These are phyloP conservation scores for Zenarchopterus dispar DNA, from an alignment of 2,797 vertebrate species.

Conservation along the genomic window DNA sequence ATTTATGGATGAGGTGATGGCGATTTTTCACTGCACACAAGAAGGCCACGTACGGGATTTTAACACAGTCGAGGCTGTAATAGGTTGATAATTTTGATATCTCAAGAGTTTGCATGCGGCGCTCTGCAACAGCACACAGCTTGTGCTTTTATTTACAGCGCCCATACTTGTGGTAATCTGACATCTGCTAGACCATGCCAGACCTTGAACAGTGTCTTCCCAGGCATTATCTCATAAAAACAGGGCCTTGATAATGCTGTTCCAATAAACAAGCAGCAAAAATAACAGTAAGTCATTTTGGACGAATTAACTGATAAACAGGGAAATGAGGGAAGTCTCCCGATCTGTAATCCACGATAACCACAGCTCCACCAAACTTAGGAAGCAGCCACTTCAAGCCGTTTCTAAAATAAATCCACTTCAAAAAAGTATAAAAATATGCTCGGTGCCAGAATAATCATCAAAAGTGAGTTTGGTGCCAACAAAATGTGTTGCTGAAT, in stretches of 20 bases:
- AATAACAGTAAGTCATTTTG: slow-evolving; percentile 65
- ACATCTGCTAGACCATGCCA: slow-evolving; percentile 63
- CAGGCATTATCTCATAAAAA: slow-evolving; percentile 70
- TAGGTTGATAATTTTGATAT: slow-evolving; percentile 62
- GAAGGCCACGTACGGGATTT: slow-evolving; percentile 45
- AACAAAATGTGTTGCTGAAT: slow-evolving; percentile 44
- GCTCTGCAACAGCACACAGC: slow-evolving; percentile 36
- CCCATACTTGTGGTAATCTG: slow-evolving; percentile 70
- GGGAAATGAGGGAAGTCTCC: slow-evolving; percentile 59
- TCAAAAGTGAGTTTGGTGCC: slow-evolving; percentile 47
- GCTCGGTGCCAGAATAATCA: slow-evolving; percentile 61
- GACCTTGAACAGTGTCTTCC: slow-evolving; percentile 66
- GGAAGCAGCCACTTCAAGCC: slow-evolving; percentile 43
- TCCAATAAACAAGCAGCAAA: slow-evolving; percentile 60
- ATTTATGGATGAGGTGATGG: slow-evolving; percentile 64
- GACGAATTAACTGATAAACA: slow-evolving; percentile 63
- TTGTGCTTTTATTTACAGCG: slow-evolving; percentile 60
- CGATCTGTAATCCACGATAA: slow-evolving; percentile 60
- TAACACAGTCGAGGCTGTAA: slow-evolving; percentile 54
- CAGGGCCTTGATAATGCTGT: slow-evolving; percentile 66
- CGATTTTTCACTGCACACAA: slow-evolving; percentile 46
- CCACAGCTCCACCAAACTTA: slow-evolving; percentile 34
- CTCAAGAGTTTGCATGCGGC: slow-evolving; percentile 33
- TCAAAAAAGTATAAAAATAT: slow-evolving; percentile 60
- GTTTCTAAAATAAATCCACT: slow-evolving; percentile 53